These are phyloP conservation scores for Falco cherrug DNA, from an alignment of 2,797 vertebrate genomes.

Conservation along the genomic window DNA sequence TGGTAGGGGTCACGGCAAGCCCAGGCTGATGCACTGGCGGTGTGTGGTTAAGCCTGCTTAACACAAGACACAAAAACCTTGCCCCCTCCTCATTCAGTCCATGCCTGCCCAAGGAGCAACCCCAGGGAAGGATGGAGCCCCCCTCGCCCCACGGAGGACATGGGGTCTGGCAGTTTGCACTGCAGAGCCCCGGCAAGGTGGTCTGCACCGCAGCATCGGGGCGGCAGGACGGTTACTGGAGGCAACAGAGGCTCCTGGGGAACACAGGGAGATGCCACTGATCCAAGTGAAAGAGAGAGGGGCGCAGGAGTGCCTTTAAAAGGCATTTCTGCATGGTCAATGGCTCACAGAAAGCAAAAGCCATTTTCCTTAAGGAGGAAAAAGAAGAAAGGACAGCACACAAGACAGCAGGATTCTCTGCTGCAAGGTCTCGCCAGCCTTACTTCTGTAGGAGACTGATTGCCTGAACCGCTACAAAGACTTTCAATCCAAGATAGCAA, in stretches of 20 bases:
- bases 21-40: rapidly evolving
- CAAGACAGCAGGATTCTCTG: background rate
- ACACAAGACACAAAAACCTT: background rate
- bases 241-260: background rate
- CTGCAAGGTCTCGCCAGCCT: background rate
- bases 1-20: rapidly evolving
- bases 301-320: background rate
- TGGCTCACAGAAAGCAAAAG: background rate
- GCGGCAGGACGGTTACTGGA: background rate
- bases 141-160: rapidly evolving
- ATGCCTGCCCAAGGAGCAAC: background rate
- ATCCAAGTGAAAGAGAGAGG: background rate
- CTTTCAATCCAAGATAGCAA: background rate
- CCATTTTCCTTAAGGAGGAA: background rate
- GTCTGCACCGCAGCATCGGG: background rate
- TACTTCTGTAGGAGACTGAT: background rate
- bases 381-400: too few species aligned
- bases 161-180: background rate
- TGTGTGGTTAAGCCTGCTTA: rapidly evolving
- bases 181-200: rapidly evolving
- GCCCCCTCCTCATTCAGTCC: background rate
- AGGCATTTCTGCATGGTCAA: background rate
- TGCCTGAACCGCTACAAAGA: background rate
- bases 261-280: background rate
- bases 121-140: background rate